Base-by-base conservation (phyloP, 2,113 vertebrate genomes). In the Chrysemys picta region DNA sequence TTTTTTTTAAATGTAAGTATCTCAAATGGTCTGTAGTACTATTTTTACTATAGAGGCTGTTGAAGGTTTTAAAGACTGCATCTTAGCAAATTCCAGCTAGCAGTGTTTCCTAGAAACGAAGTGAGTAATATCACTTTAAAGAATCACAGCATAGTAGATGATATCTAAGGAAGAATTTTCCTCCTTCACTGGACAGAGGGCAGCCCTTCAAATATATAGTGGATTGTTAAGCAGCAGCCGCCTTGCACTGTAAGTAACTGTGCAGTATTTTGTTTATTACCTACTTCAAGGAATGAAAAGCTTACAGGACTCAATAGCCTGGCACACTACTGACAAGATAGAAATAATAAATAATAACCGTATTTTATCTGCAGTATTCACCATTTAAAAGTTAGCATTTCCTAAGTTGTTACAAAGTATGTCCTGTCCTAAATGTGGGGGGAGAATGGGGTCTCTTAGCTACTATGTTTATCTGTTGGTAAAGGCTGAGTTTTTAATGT, bases 381-480 rank as follows among this genome's bases (percentile, higher is more conserved):
- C 78, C 85, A 85, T 94, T 95, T 89, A 50, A 95, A 94, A 96
- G 87, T 80, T 82, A 87, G 22, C 57, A 35, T 90, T 90, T 93
- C 85, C 35, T 69, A 83, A 47, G 10, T 27, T 53, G 52, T 90
- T 93, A 78, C 45, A 80, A 89, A 89, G 82, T 89, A 80, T 27
- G 3, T 91, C 4, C 22, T 83, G 17, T 82, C 86, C 45, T 54
- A 89, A 81, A 7, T 42, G 17, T 72, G 3, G 78, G 90, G 79
- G 82, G 93, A 88, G 89, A 54, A 57, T 89, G 47, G 85, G 59
- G 12, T 83, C 35, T 94, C 88, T 96, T 52, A 79, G 83, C 69
- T 91, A 85, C 69, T 8, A 56, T 50, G 13, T 89, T 89, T 90
- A 13, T 91, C 76, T 81, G 16, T 42, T 62, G 75, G 24, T 45